Evolutionary conservation across 2,797 vertebrate genomes (phyloP).

Genomic region (Morelia viridis): DNA sequence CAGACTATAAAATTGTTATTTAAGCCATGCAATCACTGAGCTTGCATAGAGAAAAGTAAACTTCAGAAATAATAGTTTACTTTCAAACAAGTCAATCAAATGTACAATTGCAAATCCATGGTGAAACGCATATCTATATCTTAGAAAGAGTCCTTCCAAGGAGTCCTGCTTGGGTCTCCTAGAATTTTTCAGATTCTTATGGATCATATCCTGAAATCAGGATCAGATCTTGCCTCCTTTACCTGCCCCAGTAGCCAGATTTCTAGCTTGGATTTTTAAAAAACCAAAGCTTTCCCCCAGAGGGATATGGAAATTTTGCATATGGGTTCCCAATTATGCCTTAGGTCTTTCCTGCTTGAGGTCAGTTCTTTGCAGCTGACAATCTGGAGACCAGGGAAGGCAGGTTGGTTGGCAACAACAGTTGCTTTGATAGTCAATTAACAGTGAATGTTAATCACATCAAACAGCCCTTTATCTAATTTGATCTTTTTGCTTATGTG

Average conservation of each 20-base stretch:
- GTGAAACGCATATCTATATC: no score
- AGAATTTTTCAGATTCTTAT: neutral
- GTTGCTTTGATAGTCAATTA: neutral
- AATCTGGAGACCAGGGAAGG: neutral
- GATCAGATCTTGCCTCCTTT: neutral
- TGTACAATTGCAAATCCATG: no score
- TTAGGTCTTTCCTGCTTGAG: neutral
- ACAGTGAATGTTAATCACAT: neutral
- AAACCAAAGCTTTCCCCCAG: neutral
- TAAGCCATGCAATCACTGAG: no score
- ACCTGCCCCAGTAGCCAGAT: neutral
- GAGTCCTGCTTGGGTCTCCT: neutral
- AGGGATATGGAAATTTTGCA: neutral
- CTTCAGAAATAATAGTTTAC: no score
- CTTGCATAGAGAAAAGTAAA: no score
- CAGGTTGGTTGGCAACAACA: neutral
- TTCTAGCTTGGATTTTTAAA: neutral
- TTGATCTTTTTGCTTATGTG: neutral
- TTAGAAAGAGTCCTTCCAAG: no score
- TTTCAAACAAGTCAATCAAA: no score
- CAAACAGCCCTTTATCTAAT: neutral
- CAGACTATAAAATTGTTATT: no score
- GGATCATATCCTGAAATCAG: neutral
- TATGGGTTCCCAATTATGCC: neutral
- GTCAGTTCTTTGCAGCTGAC: neutral